phyloP scores from a whole-genome alignment of 2,888 invertebrate genomes.

The Heteromurus nitidus region DNA sequence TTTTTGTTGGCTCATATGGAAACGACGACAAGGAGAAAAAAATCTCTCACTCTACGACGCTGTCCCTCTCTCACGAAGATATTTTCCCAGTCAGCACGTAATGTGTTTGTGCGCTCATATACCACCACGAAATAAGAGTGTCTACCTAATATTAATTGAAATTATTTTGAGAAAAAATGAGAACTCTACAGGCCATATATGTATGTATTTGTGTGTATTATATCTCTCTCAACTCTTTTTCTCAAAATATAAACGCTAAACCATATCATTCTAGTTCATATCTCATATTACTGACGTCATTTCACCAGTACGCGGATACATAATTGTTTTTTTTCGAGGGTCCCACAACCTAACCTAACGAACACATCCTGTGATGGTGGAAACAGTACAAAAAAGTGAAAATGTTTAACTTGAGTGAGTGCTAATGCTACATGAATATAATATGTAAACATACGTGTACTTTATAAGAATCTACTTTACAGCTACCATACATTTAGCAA shows the following conservation, averaged over 20 bases:
- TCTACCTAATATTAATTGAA: background rate
- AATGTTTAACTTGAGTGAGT: too few species aligned
- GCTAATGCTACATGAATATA: too few species aligned
- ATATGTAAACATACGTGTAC: too few species aligned
- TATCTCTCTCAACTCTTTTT: background rate
- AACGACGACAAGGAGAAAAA: background rate
- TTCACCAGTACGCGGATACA: too few species aligned
- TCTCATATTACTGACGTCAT: background rate
- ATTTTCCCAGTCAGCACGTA: background rate
- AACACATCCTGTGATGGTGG: constrained; percentile 56
- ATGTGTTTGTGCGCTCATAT: background rate
- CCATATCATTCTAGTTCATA: background rate
- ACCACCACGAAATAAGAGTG: background rate
- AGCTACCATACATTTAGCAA: too few species aligned
- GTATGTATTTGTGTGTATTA: too few species aligned
- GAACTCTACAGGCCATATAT: background rate
- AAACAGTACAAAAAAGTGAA: constrained; percentile 40
- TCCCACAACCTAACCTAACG: constrained; percentile 55
- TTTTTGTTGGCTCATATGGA: background rate
- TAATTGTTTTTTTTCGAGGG: too few species aligned
- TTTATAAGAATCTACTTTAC: too few species aligned
- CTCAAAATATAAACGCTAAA: too few species aligned
- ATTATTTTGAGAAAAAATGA: background rate
- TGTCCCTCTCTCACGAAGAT: background rate
- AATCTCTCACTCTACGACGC: background rate